A percentile compares a stretch with the other conserved stretches of the same genome.
Conservation (phyloP, 2,888 invertebrate genomes). For the Meiosimyza platycephala region DNA sequence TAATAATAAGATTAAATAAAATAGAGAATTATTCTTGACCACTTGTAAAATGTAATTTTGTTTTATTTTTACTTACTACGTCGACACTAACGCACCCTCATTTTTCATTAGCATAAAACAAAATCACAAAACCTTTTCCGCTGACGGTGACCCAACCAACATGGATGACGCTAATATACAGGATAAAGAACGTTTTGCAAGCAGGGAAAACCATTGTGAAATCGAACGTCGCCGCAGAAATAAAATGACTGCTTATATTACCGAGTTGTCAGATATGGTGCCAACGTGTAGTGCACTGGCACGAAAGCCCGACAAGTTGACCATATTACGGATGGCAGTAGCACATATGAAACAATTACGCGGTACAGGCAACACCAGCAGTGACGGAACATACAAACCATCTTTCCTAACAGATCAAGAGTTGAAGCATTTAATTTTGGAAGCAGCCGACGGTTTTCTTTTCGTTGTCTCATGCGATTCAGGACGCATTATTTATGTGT, state of each 20-base stretch:
- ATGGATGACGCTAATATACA: conserved; percentile 95
- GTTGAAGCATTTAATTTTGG: conserved; percentile 96
- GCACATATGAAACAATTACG: conserved; percentile 98
- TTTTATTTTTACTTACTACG: conserved; percentile 30
- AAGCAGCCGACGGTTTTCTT: conserved; percentile 99
- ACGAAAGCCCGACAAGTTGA: conserved; percentile 98
- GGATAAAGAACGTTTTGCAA: conserved; percentile 96
- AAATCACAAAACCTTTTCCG: background rate
- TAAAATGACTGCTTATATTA: conserved; percentile 99
- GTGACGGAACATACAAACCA: conserved; percentile 97
- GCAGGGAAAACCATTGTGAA: conserved; percentile 98
- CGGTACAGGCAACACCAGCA: conserved; percentile 95
- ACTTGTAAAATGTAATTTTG: too few relatives aligned
- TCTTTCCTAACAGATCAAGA: conserved; percentile 99
- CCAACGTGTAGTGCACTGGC: conserved; percentile 98
- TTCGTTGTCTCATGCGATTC: conserved; percentile 88
- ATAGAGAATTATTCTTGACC: too few relatives aligned
- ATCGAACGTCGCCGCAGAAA: conserved; percentile 97
- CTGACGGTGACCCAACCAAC: conserved; percentile 42
- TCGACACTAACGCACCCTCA: conserved; percentile 32
- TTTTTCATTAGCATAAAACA: conserved; percentile 6
- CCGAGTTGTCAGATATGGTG: conserved; percentile 99
- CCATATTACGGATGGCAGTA: conserved; percentile 98
- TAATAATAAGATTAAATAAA: too few relatives aligned
- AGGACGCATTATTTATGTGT: conserved; percentile 96